A percentile compares a stretch with the other conserved stretches of the same genome.
Evolutionary conservation across 2,113 vertebrate species (phyloP).

Genomic region (Physeter macrocephalus): DNA sequence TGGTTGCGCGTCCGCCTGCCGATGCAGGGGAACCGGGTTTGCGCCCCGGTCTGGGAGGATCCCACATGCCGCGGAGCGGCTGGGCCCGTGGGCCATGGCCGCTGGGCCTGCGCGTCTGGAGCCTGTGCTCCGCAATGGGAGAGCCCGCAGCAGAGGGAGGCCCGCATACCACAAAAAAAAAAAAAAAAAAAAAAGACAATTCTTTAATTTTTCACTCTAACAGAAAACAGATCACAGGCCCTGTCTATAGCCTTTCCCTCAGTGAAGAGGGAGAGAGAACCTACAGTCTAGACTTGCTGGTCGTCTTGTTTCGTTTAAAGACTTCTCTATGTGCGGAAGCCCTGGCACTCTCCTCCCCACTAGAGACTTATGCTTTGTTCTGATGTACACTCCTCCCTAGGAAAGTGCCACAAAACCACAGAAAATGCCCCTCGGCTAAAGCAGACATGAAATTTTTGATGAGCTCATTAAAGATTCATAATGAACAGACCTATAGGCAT

Average conservation of each 20-base stretch:
- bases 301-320: too few relatives aligned
- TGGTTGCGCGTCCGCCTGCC: too few relatives aligned
- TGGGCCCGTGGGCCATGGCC: too few relatives aligned
- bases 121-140: too few relatives aligned
- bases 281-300: accelerated
- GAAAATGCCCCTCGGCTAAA: not conserved
- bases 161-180: too few relatives aligned
- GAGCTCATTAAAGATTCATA: not conserved
- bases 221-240: not conserved
- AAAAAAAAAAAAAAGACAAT: too few relatives aligned
- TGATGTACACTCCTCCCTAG: not conserved
- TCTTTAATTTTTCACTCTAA: not conserved
- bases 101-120: too few relatives aligned
- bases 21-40: too few relatives aligned
- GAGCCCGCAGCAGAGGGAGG: too few relatives aligned
- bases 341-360: too few relatives aligned
- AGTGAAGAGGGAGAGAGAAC: not conserved
- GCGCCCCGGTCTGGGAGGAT: too few relatives aligned
- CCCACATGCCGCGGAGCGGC: too few relatives aligned
- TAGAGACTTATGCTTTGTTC: not conserved
- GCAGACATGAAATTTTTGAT: not conserved
- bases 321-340: not conserved
- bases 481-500: not conserved
- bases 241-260: accelerated
- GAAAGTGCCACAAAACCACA: not conserved